Conservation (phyloP, 2,113 vertebrate species). For the Numida meleagris region DNA sequence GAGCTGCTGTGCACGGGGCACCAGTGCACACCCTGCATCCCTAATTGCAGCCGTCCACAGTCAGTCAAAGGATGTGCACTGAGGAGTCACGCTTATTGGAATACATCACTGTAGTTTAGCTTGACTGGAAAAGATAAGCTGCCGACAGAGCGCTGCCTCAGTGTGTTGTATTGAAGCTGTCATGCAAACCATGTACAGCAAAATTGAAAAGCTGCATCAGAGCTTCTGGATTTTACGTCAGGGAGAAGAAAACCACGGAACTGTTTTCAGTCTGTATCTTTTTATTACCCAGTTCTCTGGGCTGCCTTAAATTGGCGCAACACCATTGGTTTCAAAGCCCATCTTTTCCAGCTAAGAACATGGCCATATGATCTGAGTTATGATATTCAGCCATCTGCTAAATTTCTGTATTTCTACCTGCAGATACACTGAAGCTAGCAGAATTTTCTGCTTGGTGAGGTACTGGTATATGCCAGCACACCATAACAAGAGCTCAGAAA, state of each 20-base stretch:
- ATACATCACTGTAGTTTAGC: accelerated
- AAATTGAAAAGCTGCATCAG: neutral
- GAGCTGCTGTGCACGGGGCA: neutral
- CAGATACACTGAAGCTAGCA: neutral
- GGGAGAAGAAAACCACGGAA: neutral
- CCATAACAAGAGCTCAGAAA: neutral
- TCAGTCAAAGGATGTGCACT: neutral
- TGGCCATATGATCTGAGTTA: neutral
- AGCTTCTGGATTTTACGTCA: neutral
- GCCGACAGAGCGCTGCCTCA: neutral
- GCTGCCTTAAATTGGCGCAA: neutral
- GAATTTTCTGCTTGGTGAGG: neutral
- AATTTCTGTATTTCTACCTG: neutral
- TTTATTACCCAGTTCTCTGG: neutral
- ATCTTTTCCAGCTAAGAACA: neutral
- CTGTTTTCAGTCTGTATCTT: neutral
- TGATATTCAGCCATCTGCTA: neutral
- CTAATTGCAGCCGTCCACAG: accelerated
- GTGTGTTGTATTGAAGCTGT: neutral
- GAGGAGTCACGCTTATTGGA: neutral
- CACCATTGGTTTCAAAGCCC: neutral
- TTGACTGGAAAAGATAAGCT: neutral
- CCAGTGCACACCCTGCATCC: no score
- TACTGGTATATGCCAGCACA: neutral
- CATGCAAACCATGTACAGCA: neutral